A percentile compares a stretch with the other conserved stretches of the same genome.
These are phyloP conservation scores for Pachyseris speciosa DNA, from an alignment of 64 coral and sea anemone genomes.

Conservation along the genomic window DNA sequence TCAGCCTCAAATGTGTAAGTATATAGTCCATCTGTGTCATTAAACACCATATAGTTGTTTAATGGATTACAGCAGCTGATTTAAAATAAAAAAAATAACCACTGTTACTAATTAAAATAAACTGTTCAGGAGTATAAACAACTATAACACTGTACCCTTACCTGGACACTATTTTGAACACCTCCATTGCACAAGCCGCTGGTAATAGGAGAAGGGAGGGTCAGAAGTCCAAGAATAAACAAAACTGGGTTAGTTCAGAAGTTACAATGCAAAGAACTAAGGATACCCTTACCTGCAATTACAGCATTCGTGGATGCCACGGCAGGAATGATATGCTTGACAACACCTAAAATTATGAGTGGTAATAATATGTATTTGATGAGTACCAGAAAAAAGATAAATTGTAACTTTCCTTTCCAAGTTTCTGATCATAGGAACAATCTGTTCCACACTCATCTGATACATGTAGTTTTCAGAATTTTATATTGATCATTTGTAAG, in stretches of 20 bases:
- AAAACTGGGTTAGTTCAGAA: background rate
- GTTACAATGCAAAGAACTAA: background rate
- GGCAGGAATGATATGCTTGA: conserved; percentile 98
- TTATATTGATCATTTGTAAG: too few relatives aligned
- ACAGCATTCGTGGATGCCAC: conserved; percentile 98
- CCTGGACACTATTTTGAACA: conserved; percentile 97
- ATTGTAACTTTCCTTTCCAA: too few relatives aligned
- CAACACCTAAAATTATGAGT: too few relatives aligned
- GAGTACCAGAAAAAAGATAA: too few relatives aligned
- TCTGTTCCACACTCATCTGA: too few relatives aligned
- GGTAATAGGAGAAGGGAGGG: background rate
- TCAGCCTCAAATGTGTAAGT: conserved; percentile 98
- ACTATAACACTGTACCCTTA: conserved; percentile 2
- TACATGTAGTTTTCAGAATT: too few relatives aligned
- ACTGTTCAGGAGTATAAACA: background rate
- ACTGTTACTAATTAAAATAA: background rate
- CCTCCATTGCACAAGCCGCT: conserved; percentile 95
- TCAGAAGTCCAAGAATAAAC: background rate
- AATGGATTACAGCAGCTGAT: conserved; percentile 91
- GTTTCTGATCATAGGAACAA: too few relatives aligned
- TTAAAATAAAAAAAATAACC: background rate
- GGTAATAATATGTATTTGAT: too few relatives aligned
- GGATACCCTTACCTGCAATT: conserved; percentile 73
- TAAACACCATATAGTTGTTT: conserved; percentile 98
- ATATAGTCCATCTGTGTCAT: conserved; percentile 92